Base-by-base conservation (phyloP, 1,140 invertebrate species). In the Tetramorium simillimum region DNA sequence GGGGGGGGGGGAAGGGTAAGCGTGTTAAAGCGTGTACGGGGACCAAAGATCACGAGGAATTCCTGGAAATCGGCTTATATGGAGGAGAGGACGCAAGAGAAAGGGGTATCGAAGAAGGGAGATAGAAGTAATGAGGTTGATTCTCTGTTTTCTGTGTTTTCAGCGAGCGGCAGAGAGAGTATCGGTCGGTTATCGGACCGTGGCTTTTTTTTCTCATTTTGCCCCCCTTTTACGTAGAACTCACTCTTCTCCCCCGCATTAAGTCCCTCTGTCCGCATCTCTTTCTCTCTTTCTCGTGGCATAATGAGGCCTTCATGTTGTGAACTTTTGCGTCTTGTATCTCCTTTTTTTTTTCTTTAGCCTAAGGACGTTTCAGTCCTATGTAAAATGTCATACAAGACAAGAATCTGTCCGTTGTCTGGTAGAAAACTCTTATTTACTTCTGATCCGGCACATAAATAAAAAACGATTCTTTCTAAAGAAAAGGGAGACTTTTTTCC, bases 101-200 rank as follows among this genome's bases (percentile, higher is more conserved):
- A 86, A 75, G 56, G 24, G 67, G 53, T 56, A 65, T 86, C 60
- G 91, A 72, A 85, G 78, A 86, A 93, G 88, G 86, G 85, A 92
- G 94, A 95, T 93, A 93, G 91, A 94, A 95, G 93, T 94, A 95
- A 95, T 93, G 94, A 94, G 94, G 94, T 91, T 92, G 93, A 94
- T 92, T 94, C 91, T 90, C 89, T 94, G 92, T 93, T 94, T 93
- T 93, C 91, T 92, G 92, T 93, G 92, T 95, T 93, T 94, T 92
- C 86, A 93, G 90, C 92, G 91, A 92, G 88, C 89, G 70, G 91
- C 86, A 78, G 63, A n/a, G 63, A 67, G 63, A 67, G 88, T 93
- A 94, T 92, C 90, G 88, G 88, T 24, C 80, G 84, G 90, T 94
- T 95, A 94, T 95, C 94, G 90, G 92, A 4, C 72, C 43, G 65